Percentiles rank a stretch among this genome's conserved stretches.
Evolutionary conservation across 2,113 vertebrate genomes (phyloP).

Genomic region (Pelecanoides urinatrix): DNA sequence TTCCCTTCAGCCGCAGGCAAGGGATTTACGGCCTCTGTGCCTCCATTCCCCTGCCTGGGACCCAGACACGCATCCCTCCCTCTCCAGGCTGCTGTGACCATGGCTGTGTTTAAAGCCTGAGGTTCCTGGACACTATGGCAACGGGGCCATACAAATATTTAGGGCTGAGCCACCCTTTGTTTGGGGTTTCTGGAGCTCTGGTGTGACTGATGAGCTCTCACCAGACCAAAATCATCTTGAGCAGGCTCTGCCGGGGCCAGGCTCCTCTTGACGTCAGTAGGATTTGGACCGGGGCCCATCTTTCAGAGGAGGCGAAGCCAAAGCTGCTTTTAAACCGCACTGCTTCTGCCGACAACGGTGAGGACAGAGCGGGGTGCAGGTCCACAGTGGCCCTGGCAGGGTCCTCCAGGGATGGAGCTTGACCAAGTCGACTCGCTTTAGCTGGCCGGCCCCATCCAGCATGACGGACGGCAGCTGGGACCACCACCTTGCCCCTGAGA

Average conservation of each 20-base stretch:
- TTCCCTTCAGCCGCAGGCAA: not conserved
- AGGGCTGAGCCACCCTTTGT: not conserved
- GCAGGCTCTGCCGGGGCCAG: not conserved
- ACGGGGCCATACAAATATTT: not conserved
- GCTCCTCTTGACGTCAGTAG: slow-evolving; percentile 44
- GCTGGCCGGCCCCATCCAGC: not conserved
- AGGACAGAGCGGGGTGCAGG: fast-evolving
- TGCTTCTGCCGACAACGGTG: fast-evolving
- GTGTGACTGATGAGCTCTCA: slow-evolving; percentile 38
- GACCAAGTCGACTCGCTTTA: not conserved
- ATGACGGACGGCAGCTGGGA: not conserved
- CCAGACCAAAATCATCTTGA: slow-evolving; percentile 10
- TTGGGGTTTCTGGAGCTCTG: slow-evolving; percentile 27
- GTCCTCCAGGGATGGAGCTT: not conserved
- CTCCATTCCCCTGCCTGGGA: not conserved
- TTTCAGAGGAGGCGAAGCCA: slow-evolving; percentile 16
- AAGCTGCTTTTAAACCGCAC: not conserved
- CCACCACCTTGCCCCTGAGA: not conserved
- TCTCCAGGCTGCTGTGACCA: not conserved
- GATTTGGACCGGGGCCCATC: slow-evolving; percentile 17
- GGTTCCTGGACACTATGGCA: not conserved
- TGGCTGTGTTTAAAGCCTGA: not conserved
- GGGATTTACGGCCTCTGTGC: not conserved
- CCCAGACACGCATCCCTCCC: not conserved
- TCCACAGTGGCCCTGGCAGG: not conserved